Base-by-base conservation (phyloP, 2,888 invertebrate species). In the Clepsis dumicolana region DNA sequence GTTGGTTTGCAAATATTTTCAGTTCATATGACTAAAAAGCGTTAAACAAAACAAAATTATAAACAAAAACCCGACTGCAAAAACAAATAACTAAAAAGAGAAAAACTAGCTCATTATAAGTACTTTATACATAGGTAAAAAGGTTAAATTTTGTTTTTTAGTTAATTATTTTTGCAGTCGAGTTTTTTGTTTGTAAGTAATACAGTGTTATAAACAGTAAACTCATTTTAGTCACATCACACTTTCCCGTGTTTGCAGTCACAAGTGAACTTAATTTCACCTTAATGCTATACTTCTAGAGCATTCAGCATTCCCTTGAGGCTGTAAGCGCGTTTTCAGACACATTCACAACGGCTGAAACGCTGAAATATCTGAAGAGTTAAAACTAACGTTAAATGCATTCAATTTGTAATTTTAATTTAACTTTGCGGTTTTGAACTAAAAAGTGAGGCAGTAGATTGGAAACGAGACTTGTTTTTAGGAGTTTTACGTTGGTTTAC, bases 321-420 rank as follows among this genome's bases (percentile, higher is more conserved):
- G 29, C 4, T 12, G 25, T 52, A 14, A 54, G 29, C 54, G 29
- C 10, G 38, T 8, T 53, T 53, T 25, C 1, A n/a, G 7, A 25
- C 24, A 41, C n/a, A 41, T 57, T 60, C 18, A 60, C 12, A 61
- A 8, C 29, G 29, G 7, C n/a, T 54, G 14, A 16, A 54, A 5
- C n/a, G 3, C 27, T 16, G 57, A 25, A 24, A n/a, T 16, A 12
- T 16, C 48, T 48, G 32, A 48, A 61, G 48, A 3, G n/a, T 48
- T 29, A 14, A n/a, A 48, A 48, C 27, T 18, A 48, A 61, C 60
- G 18, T 27, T 60, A 48, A 29, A 60, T 38, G 4, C 8, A 59
- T 25, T 44, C 59, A 14, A 48, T 61, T 61, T 48, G 60, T 16
- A 24, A 59, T 59, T 27, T 25, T 25, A 59, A 59, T 59, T 16